Evolutionary conservation across 2,113 vertebrate species (phyloP).

Genomic region (Reinhardtius hippoglossoides): DNA sequence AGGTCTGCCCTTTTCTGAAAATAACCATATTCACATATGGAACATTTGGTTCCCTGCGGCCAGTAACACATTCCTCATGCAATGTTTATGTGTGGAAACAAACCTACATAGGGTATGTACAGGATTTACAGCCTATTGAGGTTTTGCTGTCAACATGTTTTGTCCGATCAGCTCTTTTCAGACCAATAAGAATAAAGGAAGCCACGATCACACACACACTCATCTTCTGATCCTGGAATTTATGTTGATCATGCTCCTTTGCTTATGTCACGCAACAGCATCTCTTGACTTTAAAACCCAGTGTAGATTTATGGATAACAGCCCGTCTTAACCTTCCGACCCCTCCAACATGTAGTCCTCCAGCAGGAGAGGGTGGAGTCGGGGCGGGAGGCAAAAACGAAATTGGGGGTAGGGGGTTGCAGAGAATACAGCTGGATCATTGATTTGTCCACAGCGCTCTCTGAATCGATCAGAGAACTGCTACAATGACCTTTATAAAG

Average conservation of each 20-base stretch:
- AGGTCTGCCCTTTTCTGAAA: constrained; percentile 29
- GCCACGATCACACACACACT: background rate
- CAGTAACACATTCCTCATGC: constrained; percentile 38
- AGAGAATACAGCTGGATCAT: constrained; percentile 40
- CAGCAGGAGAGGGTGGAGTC: background rate
- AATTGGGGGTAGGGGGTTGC: background rate
- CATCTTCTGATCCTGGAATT: constrained; percentile 46
- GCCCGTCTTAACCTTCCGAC: constrained; percentile 55
- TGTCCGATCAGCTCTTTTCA: constrained; percentile 44
- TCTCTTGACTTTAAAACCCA: constrained; percentile 60
- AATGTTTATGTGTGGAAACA: constrained; percentile 24
- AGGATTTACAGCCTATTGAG: constrained; percentile 44
- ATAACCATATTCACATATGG: constrained; percentile 47
- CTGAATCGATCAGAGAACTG: constrained; percentile 56
- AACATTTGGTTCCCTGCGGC: constrained; percentile 12
- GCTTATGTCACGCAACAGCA: constrained; percentile 38
- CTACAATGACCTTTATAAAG: constrained; percentile 58
- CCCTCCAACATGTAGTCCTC: constrained; percentile 3
- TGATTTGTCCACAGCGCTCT: constrained; percentile 26
- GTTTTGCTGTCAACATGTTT: constrained; percentile 41
- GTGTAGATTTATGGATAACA: constrained; percentile 61
- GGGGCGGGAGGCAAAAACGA: constrained; percentile 1
- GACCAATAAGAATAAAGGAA: constrained; percentile 48
- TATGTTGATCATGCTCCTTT: constrained; percentile 44
- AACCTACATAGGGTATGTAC: constrained; percentile 19